These are phyloP conservation scores for Trissolcus japonicus DNA, from an alignment of 2,888 invertebrate species.

Conservation along the genomic window DNA sequence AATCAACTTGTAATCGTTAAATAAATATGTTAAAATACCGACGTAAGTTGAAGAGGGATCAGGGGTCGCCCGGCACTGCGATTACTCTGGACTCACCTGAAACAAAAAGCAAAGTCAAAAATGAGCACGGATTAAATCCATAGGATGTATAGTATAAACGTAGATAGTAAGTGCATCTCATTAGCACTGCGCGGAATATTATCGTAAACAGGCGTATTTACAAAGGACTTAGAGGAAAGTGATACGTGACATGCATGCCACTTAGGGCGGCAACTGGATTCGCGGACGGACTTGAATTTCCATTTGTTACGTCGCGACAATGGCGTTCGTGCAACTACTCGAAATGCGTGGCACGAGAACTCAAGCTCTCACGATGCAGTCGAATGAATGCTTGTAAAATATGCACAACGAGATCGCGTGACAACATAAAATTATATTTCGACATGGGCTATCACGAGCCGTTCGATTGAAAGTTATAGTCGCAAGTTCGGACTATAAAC, in stretches of 20 bases:
- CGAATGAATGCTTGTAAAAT: conserved; percentile 60
- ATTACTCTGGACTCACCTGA: conserved; percentile 37
- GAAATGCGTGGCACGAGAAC: conserved; percentile 63
- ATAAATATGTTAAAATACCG: neutral
- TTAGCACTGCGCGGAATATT: conserved; percentile 70
- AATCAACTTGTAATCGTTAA: too few relatives aligned
- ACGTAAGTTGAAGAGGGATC: conserved; percentile 1
- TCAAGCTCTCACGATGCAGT: conserved; percentile 56
- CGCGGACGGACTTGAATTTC: conserved; percentile 68
- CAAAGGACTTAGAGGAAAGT: conserved; percentile 69
- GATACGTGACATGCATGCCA: conserved; percentile 74
- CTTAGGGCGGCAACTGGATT: conserved; percentile 66
- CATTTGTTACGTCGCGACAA: conserved; percentile 69
- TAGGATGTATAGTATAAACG: conserved; percentile 37
- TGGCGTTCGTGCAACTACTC: conserved; percentile 63
- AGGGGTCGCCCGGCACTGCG: too few relatives aligned
- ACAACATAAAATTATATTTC: conserved; percentile 57
- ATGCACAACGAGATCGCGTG: conserved; percentile 59
- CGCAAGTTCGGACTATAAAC: conserved; percentile 51
- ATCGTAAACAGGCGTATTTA: conserved; percentile 74
- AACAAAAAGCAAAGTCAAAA: conserved; percentile 44
- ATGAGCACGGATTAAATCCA: conserved; percentile 18
- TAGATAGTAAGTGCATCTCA: conserved; percentile 65
- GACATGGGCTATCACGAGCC: conserved; percentile 54
- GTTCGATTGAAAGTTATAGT: conserved; percentile 58